phyloP scores from a whole-genome alignment of 2,888 invertebrate genomes.

The Lypha dubia region DNA sequence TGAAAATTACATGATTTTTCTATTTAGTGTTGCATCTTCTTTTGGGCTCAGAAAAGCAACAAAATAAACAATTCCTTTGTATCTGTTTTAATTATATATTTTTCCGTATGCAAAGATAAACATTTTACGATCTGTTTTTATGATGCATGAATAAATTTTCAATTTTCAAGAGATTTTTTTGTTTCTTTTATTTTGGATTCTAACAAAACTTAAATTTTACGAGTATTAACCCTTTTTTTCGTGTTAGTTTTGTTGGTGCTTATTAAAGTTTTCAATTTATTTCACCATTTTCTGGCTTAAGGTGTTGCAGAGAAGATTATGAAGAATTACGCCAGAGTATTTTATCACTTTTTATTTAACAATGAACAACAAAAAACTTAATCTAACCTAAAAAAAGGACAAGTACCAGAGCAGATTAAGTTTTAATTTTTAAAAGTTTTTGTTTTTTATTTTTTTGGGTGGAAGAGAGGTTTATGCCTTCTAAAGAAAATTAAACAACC shows the following conservation, averaged over 20 bases:
- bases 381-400: slow-evolving; percentile 3
- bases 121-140: slow-evolving; percentile 68
- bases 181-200: not conserved
- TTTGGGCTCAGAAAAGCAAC: slow-evolving; percentile 16
- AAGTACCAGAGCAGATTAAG: slow-evolving; percentile 9
- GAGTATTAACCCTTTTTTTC: slow-evolving; percentile 33
- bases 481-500: not conserved
- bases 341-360: slow-evolving; percentile 31
- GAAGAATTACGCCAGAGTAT: slow-evolving; percentile 12
- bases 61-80: slow-evolving; percentile 24
- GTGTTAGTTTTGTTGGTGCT: not conserved
- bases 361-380: not conserved
- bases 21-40: slow-evolving; percentile 50
- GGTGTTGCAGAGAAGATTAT: slow-evolving; percentile 64
- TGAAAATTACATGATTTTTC: slow-evolving; percentile 64
- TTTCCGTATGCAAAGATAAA: slow-evolving; percentile 58
- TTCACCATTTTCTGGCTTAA: slow-evolving; percentile 1
- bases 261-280: slow-evolving; percentile 7
- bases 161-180: slow-evolving; percentile 37
- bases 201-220: slow-evolving; percentile 43
- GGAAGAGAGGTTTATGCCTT: not conserved
- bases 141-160: slow-evolving; percentile 63
- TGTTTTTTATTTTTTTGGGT: no score
- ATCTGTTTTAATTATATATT: not conserved
- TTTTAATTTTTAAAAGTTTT: not conserved